Base-by-base conservation (phyloP, 2,797 vertebrate species). In the Dermochelys coriacea region DNA sequence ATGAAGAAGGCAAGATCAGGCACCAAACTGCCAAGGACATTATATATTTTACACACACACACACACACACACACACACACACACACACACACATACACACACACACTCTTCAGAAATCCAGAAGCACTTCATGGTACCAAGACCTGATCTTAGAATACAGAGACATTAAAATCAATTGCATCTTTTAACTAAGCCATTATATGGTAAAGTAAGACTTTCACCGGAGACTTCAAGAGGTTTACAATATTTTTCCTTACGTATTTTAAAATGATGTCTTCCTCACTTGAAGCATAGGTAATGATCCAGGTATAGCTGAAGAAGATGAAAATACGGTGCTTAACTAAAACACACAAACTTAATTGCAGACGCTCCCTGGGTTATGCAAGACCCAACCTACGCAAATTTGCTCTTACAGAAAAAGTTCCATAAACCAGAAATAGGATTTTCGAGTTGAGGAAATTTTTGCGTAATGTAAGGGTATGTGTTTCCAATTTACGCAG, bases 1-100 rank as follows among this genome's bases (percentile, higher is more conserved):
- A 16, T 45, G 92, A 90, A 68, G 94, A 95, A 91, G 96, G 94
- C 91, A 94, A 95, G 94, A 96, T 83, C 93, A 95, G 95, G 95
- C 91, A 68, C 68, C 93, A 92, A 96, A 95, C 89, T 96, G 93
- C 87, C 94, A 90, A 6, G 5, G 95, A 93, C 87, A 86, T n/a
- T 61, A 34, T 34, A 34, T 61, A 34, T 16, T 34, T 61, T 31
- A 37, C 34, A n/a, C 2, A 68, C 5, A 37, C 19, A 21, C 34
- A 68, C n/a, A 68, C 18, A 37, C 34, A 68, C 18, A 8, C 12
- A 59, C 57, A 6, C 57, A 11, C n/a, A n/a, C n/a, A 37, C 34
- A n/a, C 2, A 68, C 5, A 37, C 19, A 21, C 34, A 68, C n/a
- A 68, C 18, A 37, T n/a, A n/a, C 2, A 68, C 5, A 37, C 19